Evolutionary conservation across 1,140 invertebrate species (phyloP).

Genomic region (Agrilus planipennis): DNA sequence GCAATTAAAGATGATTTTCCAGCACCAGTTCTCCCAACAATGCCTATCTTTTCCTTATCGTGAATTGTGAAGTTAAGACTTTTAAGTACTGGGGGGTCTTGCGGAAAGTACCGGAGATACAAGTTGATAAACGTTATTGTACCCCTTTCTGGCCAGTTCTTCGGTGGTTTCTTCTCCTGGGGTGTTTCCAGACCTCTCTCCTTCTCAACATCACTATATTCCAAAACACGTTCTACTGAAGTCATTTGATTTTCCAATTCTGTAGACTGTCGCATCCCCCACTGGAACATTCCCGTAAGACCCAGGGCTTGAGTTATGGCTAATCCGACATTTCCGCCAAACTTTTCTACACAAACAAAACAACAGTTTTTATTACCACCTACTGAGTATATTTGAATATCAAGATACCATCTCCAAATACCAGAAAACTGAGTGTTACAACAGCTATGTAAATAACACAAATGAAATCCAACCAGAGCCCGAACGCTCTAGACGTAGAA

Average conservation of each 20-base stretch:
- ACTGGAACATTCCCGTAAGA: constrained; percentile 73
- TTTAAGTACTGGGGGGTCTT: constrained; percentile 39
- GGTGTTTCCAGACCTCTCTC: constrained; percentile 41
- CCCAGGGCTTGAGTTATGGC: constrained; percentile 70
- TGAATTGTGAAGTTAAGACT: constrained; percentile 42
- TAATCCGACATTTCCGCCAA: constrained; percentile 64
- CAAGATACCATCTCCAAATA: constrained; percentile 36
- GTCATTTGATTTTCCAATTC: constrained; percentile 78
- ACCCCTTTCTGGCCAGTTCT: constrained; percentile 54
- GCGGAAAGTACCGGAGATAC: constrained; percentile 38
- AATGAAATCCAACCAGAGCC: constrained; percentile 55
- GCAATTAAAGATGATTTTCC: constrained; percentile 58
- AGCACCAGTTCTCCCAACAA: constrained; percentile 56
- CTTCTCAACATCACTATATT: constrained; percentile 56
- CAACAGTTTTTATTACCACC: constrained; percentile 50
- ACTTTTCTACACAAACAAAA: constrained; percentile 57
- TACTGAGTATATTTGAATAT: constrained; percentile 44
- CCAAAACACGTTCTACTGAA: constrained; percentile 63
- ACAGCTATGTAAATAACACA: constrained; percentile 37
- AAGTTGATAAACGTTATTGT: constrained; percentile 49
- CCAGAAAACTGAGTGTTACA: constrained; percentile 37
- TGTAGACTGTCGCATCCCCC: constrained; percentile 71
- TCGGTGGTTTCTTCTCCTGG: constrained; percentile 41
- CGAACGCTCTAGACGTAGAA: constrained; percentile 50
- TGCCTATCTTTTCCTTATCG: constrained; percentile 46